phyloP scores from a whole-genome alignment of 2,797 vertebrate species.

The Takifugu rubripes region DNA sequence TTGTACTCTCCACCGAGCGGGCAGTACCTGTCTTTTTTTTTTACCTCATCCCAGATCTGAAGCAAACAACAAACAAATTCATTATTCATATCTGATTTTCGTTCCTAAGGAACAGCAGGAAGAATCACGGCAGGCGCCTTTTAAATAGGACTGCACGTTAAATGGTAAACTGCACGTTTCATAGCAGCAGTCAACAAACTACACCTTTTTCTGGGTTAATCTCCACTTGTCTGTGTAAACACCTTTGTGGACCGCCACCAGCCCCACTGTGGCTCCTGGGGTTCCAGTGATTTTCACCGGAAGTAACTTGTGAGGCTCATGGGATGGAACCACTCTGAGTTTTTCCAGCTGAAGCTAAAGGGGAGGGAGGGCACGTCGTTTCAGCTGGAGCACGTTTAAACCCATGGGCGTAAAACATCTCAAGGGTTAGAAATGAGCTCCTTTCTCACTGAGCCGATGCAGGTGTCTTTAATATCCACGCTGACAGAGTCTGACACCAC shows the following conservation, averaged over 20 bases:
- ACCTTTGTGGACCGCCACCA: not conserved
- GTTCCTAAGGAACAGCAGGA: too few relatives aligned
- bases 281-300: not conserved
- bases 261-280: not conserved
- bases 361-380: not conserved
- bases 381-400: not conserved
- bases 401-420: not conserved
- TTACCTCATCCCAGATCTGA: conserved; percentile 84
- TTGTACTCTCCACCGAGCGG: conserved; percentile 81
- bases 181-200: not conserved
- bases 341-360: not conserved
- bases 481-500: conserved; percentile 85
- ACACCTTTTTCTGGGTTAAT: not conserved
- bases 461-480: conserved; percentile 82
- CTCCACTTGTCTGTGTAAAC: not conserved
- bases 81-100: too few relatives aligned
- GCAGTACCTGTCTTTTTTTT: conserved; percentile 82
- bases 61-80: not conserved
- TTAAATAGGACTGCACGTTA: not conserved
- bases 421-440: not conserved
- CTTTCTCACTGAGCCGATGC: conserved; percentile 79
- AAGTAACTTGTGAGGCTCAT: not conserved
- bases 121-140: too few relatives aligned
- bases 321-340: not conserved
- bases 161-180: not conserved